These are phyloP conservation scores for Heliconius hermathena DNA, from an alignment of 1,140 invertebrate species.

Conservation along the genomic window DNA sequence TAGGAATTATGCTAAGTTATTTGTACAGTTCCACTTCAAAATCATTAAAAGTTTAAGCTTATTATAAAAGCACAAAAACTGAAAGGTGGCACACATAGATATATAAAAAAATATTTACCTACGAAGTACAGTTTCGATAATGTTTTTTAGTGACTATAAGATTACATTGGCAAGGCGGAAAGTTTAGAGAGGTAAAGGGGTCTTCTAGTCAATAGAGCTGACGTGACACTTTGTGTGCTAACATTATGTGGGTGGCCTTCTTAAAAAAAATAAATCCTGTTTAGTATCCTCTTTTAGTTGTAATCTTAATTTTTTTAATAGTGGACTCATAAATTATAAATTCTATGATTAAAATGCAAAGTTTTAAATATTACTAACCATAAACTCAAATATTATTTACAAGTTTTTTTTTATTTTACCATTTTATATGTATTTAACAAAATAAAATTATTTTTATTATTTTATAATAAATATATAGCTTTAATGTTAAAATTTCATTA, in stretches of 20 bases:
- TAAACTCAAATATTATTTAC: too few relatives aligned
- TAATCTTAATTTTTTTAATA: slow-evolving; percentile 28
- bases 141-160: slow-evolving; percentile 25
- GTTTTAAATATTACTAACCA: too few relatives aligned
- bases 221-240: slow-evolving; percentile 59
- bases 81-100: not conserved
- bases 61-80: not conserved
- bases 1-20: too few relatives aligned
- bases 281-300: slow-evolving; percentile 39
- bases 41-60: not conserved
- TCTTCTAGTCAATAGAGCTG: slow-evolving; percentile 62
- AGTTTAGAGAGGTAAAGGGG: slow-evolving; percentile 60
- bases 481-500: not conserved
- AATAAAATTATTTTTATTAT: too few relatives aligned
- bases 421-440: too few relatives aligned
- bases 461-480: too few relatives aligned
- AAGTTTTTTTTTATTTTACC: too few relatives aligned
- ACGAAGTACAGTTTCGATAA: not conserved
- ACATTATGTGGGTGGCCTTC: slow-evolving; percentile 63
- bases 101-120: slow-evolving; percentile 14
- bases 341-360: too few relatives aligned
- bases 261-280: slow-evolving; percentile 47
- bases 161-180: slow-evolving; percentile 58
- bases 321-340: not conserved
- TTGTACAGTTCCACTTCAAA: not conserved